Evolutionary conservation across 2,888 invertebrate species (phyloP).

Genomic region (Limnephilus lunatus): DNA sequence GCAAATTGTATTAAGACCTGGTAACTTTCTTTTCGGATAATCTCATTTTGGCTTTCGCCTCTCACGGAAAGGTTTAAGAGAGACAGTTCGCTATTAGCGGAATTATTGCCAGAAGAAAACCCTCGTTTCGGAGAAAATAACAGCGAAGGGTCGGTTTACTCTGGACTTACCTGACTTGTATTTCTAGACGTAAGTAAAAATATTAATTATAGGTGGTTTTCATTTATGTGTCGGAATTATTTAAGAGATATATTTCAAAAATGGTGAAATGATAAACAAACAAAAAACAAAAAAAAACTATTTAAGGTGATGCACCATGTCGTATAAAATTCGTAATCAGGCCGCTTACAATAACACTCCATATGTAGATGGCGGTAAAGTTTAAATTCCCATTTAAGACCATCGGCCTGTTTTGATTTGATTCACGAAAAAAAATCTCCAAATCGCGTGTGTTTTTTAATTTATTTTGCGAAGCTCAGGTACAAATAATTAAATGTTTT

Average conservation of each 20-base stretch:
- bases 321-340: too few relatives aligned
- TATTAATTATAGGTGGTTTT: neutral
- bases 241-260: neutral
- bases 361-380: too few relatives aligned
- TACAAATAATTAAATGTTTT: too few relatives aligned
- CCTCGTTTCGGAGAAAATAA: neutral
- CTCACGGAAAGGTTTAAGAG: slow-evolving; percentile 11
- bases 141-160: neutral
- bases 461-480: too few relatives aligned
- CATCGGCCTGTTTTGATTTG: too few relatives aligned
- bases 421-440: too few relatives aligned
- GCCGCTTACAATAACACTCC: too few relatives aligned
- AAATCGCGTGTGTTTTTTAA: too few relatives aligned
- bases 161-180: neutral
- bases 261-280: neutral
- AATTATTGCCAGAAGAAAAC: neutral
- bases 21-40: slow-evolving; percentile 37
- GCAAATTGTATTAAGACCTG: slow-evolving; percentile 41
- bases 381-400: too few relatives aligned
- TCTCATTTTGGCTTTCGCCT: slow-evolving; percentile 25
- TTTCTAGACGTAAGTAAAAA: neutral
- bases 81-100: neutral
- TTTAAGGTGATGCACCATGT: too few relatives aligned
- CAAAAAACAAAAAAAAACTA: too few relatives aligned
- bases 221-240: neutral